Evolutionary conservation across 2,888 invertebrate genomes (phyloP).

Genomic region (Chelonus formosanus): DNA sequence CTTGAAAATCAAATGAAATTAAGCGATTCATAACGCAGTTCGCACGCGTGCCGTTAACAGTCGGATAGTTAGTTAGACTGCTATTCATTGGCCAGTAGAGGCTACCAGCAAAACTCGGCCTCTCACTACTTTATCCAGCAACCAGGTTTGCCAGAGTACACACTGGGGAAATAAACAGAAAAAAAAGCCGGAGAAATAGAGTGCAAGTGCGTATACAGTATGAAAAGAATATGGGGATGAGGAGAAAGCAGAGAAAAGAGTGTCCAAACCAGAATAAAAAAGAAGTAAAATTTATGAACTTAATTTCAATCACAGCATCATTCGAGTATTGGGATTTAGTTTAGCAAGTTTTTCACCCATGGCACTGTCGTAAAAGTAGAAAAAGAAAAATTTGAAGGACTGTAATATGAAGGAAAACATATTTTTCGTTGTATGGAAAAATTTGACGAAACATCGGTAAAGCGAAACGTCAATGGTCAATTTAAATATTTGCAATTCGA

Average conservation of each 20-base stretch:
- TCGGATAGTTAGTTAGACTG: slow-evolving; percentile 47
- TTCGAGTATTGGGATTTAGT: background rate
- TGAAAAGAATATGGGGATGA: slow-evolving; percentile 22
- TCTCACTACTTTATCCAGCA: slow-evolving; percentile 23
- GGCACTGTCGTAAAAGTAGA: slow-evolving; percentile 19
- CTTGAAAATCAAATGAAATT: slow-evolving; percentile 45
- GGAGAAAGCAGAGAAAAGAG: background rate
- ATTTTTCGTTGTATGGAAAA: slow-evolving; percentile 6
- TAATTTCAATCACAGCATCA: slow-evolving; percentile 8
- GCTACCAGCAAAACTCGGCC: slow-evolving; percentile 11
- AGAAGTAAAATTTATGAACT: slow-evolving; percentile 3
- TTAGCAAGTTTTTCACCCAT: background rate
- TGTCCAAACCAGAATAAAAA: slow-evolving; percentile 5
- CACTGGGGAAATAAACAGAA: slow-evolving; percentile 22
- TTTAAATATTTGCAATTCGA: slow-evolving; percentile 29
- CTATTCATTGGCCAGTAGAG: slow-evolving; percentile 48
- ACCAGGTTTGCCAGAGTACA: slow-evolving; percentile 16
- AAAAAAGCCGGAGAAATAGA: slow-evolving; percentile 19
- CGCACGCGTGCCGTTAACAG: slow-evolving; percentile 48
- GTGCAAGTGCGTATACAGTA: slow-evolving; percentile 18
- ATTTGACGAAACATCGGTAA: slow-evolving; percentile 11
- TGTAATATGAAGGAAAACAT: slow-evolving; percentile 6
- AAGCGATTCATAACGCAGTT: slow-evolving; percentile 52
- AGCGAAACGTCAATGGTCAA: slow-evolving; percentile 10
- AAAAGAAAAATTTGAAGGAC: slow-evolving; percentile 8